Evolutionary conservation across 2,113 vertebrate genomes (phyloP).

Genomic region (Eptesicus fuscus): DNA sequence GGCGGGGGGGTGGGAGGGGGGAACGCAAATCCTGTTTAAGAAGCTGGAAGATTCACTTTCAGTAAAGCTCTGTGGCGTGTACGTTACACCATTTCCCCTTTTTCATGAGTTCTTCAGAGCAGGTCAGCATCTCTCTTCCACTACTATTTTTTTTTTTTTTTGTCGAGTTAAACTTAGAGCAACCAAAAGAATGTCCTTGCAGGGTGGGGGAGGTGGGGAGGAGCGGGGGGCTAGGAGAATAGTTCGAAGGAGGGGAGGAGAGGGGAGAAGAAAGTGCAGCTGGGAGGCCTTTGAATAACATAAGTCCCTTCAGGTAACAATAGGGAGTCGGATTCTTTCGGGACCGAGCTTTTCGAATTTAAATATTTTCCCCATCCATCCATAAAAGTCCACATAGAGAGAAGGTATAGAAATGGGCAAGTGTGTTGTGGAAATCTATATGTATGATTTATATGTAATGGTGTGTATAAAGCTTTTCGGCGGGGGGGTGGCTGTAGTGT

Average conservation of each 20-base stretch:
- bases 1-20: background rate
- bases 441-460: slow-evolving; percentile 67
- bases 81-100: slow-evolving; percentile 61
- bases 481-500: slow-evolving; percentile 76
- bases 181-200: slow-evolving; percentile 22
- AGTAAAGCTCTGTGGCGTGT: slow-evolving; percentile 44
- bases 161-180: slow-evolving; percentile 32
- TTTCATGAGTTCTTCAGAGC: slow-evolving; percentile 65
- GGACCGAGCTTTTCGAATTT: slow-evolving; percentile 36
- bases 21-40: slow-evolving; percentile 13
- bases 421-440: slow-evolving; percentile 22
- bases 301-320: slow-evolving; percentile 61
- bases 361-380: slow-evolving; percentile 48
- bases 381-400: slow-evolving; percentile 38
- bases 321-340: background rate
- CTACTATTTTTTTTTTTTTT: background rate
- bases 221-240: background rate
- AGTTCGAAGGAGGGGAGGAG: background rate
- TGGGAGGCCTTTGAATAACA: slow-evolving; percentile 49
- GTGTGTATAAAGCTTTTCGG: slow-evolving; percentile 77
- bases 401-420: slow-evolving; percentile 19
- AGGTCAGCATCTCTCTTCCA: slow-evolving; percentile 56
- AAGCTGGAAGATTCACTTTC: slow-evolving; percentile 54
- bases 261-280: background rate
- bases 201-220: background rate